Base-by-base conservation (phyloP, 2,888 invertebrate species). In the Hydrotaea diabolus region DNA sequence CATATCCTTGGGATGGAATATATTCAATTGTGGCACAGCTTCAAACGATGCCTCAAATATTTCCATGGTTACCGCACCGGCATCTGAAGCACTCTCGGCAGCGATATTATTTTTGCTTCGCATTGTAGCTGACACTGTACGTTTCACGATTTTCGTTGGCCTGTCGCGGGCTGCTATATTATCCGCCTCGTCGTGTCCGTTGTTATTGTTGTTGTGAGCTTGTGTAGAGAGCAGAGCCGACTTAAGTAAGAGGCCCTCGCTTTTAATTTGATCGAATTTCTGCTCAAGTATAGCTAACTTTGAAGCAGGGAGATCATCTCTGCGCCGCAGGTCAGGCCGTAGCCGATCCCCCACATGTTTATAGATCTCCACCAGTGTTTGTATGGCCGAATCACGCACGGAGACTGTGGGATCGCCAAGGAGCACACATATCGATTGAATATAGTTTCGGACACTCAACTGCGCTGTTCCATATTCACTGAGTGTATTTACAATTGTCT, bases 61-160 rank as follows among this genome's bases (percentile, higher is more conserved):
- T 79, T 98, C 98, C 91, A 96, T 95, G 82, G 98, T 98, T 4
- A 98, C 96, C 7, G 97, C 97, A 66, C 98, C 98, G 39, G 98
- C 97, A 91, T 94, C 95, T 26, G 90, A 88, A 43, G 80, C 55
- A 19, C 77, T 80, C 39, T 86, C 86, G 2, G 78, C 87, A 64
- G 87, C 82, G 17, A 83, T 83, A 87, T 80, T 91, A 53, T 89
- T 89, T 69, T 92, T 92, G 66, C 87, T 87, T 2, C 91, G 88
- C 84, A 88, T 80, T 36, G 91, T 87, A 2, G 92, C 89, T 3
- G 92, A 90, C 21, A 92, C 91, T 57, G 92, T 92, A 26, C 93
- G 92, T 85, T 93, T 93, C 26, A 93, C 92, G 55, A 94, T 92
- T 87, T 93, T 91, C 39, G 93, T 92, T 17, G 93, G 93, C 39